These are phyloP conservation scores for Eospalax fontanierii DNA, from an alignment of 2,797 vertebrate species.

Conservation along the genomic window DNA sequence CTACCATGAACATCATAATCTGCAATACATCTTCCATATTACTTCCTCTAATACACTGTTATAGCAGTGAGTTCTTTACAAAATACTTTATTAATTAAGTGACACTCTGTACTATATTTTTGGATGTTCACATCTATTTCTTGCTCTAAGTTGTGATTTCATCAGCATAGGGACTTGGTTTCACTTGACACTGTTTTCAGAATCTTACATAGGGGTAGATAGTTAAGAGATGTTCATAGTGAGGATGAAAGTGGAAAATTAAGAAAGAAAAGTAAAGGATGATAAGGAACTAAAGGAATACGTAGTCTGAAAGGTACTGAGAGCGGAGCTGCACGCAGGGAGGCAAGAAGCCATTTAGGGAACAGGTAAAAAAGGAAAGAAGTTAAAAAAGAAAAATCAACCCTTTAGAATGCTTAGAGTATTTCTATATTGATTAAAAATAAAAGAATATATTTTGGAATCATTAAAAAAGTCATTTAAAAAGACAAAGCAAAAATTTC, in stretches of 20 bases:
- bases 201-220: background rate
- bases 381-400: background rate
- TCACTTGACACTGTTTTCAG: background rate
- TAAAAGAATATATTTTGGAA: background rate
- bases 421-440: background rate
- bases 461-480: background rate
- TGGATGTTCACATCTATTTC: background rate
- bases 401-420: background rate
- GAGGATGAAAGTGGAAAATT: background rate
- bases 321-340: background rate
- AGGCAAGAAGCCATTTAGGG: background rate
- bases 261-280: background rate
- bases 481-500: background rate
- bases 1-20: background rate
- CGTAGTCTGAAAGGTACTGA: background rate
- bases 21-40: background rate
- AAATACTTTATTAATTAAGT: background rate
- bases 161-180: background rate
- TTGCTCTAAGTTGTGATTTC: background rate
- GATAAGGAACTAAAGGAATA: background rate
- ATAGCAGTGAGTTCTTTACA: background rate
- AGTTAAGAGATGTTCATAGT: slow-evolving; percentile 7
- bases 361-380: background rate
- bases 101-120: background rate
- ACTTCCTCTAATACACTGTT: slow-evolving; percentile 20